A percentile compares a stretch with the other conserved stretches of the same genome.
These are phyloP conservation scores for Oncorhynchus keta DNA, from an alignment of 2,113 vertebrate species.

Conservation along the genomic window DNA sequence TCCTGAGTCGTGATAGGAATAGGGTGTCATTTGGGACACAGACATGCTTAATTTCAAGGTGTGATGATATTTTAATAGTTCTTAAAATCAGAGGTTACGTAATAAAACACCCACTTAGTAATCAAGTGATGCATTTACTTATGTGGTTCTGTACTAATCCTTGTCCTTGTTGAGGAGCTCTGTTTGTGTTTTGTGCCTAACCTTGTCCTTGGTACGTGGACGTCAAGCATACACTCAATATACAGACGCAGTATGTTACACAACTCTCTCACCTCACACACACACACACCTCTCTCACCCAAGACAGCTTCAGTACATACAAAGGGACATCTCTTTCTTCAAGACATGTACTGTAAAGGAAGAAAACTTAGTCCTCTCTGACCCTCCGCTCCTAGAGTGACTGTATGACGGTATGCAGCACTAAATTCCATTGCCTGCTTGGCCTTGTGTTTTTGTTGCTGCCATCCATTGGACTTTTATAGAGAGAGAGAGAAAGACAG, in stretches of 20 bases:
- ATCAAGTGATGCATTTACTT: conserved; percentile 1
- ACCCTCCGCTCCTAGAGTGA: background rate
- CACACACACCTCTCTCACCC: no score
- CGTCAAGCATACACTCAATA: background rate
- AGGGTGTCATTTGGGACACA: no score
- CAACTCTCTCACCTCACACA: background rate
- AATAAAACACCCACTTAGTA: conserved; percentile 2
- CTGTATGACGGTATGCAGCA: background rate
- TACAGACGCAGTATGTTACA: background rate
- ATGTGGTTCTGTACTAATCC: background rate
- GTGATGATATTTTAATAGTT: background rate
- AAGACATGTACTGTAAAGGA: no score
- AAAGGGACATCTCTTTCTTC: background rate
- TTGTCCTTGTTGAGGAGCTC: background rate
- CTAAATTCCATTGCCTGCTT: background rate
- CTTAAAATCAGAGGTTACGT: background rate
- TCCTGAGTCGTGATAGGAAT: no score
- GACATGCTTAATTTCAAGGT: background rate
- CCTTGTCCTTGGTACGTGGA: background rate
- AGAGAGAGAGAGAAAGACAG: background rate
- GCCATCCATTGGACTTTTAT: background rate
- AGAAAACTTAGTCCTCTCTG: background rate
- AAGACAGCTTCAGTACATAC: background rate
- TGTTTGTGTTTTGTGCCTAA: background rate
- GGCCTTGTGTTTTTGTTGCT: background rate